These are phyloP conservation scores for Solen grandis DNA, from an alignment of 1,140 invertebrate genomes.

Conservation along the genomic window DNA sequence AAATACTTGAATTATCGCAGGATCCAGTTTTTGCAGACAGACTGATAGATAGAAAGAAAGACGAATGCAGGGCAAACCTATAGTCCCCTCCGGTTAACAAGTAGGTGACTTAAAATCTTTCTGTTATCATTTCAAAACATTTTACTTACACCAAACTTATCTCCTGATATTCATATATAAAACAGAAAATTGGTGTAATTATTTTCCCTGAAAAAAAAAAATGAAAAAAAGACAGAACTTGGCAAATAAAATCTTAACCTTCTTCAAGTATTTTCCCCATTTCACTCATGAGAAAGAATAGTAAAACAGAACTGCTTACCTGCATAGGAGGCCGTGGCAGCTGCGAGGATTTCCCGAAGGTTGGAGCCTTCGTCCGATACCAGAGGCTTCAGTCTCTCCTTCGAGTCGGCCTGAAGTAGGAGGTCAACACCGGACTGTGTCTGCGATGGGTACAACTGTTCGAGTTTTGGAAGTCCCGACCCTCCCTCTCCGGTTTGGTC, in stretches of 20 bases:
- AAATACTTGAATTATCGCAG: no score
- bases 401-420: slow-evolving; percentile 5
- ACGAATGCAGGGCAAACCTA: no score
- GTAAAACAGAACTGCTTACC: background rate
- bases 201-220: background rate
- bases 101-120: no score
- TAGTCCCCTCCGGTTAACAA: no score
- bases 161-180: background rate
- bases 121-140: no score
- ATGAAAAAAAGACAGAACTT: no score
- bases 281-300: background rate
- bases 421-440: slow-evolving; percentile 14
- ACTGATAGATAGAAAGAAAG: no score
- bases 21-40: no score
- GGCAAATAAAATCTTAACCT: no score
- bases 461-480: slow-evolving; percentile 10
- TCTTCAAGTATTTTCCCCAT: background rate
- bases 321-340: slow-evolving; percentile 34
- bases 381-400: background rate
- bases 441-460: slow-evolving; percentile 5
- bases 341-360: slow-evolving; percentile 44
- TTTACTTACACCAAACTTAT: background rate
- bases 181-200: background rate
- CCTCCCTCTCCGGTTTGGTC: background rate
- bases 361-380: slow-evolving; percentile 3